A percentile compares a stretch with the other conserved stretches of the same genome.
Conservation (phyloP, 1,140 invertebrate species). For the Dendrolimus punctatus region DNA sequence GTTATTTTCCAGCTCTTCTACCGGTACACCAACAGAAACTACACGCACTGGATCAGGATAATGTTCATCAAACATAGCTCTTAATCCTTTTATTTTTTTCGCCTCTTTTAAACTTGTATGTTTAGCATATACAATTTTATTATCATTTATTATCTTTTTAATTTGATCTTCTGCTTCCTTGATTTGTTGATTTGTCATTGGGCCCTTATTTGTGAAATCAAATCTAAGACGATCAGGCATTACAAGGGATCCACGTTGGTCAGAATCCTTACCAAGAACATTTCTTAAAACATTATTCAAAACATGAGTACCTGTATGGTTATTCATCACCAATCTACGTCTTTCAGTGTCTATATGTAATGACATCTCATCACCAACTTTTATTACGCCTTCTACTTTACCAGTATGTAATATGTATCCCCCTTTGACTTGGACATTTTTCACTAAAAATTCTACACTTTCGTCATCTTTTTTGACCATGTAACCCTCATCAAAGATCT, state of each 20-base stretch:
- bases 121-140: slow-evolving; percentile 92
- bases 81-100: slow-evolving; percentile 93
- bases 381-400: slow-evolving; percentile 86
- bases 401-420: slow-evolving; percentile 97
- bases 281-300: slow-evolving; percentile 95
- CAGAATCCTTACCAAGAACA: slow-evolving; percentile 91
- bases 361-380: slow-evolving; percentile 89
- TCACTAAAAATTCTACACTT: slow-evolving; percentile 92
- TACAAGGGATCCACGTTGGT: slow-evolving; percentile 98
- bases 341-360: slow-evolving; percentile 89
- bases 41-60: slow-evolving; percentile 99
- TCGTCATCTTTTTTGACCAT: slow-evolving; percentile 91
- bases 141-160: slow-evolving; percentile 84
- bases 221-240: slow-evolving; percentile 96
- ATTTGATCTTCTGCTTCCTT: slow-evolving; percentile 87
- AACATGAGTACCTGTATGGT: slow-evolving; percentile 99
- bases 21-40: slow-evolving; percentile 93
- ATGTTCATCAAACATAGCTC: slow-evolving; percentile 98
- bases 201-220: slow-evolving; percentile 97
- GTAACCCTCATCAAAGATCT: slow-evolving; percentile 98
- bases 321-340: slow-evolving; percentile 94
- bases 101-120: slow-evolving; percentile 88
- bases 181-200: slow-evolving; percentile 90
- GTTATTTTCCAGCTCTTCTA: slow-evolving; percentile 91
- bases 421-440: slow-evolving; percentile 95